These are phyloP conservation scores for Buteo buteo DNA, from an alignment of 2,113 vertebrate species.

Conservation along the genomic window DNA sequence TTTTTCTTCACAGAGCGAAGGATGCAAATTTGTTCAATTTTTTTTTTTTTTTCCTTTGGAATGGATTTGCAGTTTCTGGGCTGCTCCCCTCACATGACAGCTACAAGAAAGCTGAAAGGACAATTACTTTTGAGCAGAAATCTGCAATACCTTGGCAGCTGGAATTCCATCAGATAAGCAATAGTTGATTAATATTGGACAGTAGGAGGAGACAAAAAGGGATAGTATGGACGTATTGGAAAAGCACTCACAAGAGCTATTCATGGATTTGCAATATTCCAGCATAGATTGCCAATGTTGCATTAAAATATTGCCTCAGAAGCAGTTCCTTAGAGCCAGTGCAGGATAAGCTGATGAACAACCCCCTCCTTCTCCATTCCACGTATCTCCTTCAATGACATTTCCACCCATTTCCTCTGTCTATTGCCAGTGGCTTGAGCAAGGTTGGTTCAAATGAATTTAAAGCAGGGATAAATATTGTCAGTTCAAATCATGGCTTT, in stretches of 20 bases:
- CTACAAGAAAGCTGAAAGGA: not conserved
- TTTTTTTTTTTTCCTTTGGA: not conserved
- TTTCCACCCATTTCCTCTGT: not conserved
- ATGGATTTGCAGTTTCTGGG: not conserved
- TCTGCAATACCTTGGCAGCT: constrained; percentile 10
- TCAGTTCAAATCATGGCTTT: not conserved
- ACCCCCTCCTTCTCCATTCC: not conserved
- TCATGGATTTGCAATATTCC: constrained; percentile 56
- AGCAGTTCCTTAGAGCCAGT: constrained; percentile 13
- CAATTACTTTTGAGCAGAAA: not conserved
- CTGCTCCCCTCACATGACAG: fast-evolving
- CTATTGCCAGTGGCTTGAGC: not conserved
- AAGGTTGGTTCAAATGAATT: constrained; percentile 6
- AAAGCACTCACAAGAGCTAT: constrained; percentile 23
- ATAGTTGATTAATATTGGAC: constrained; percentile 58
- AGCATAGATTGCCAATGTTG: constrained; percentile 17
- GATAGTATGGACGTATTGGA: constrained; percentile 46
- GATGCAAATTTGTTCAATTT: not conserved
- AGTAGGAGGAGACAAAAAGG: constrained; percentile 2
- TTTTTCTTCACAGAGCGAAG: not conserved
- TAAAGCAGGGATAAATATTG: not conserved
- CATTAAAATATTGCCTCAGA: constrained; percentile 54
- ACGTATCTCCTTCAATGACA: not conserved
- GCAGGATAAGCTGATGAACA: not conserved
- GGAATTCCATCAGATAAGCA: constrained; percentile 40